These are phyloP conservation scores for Semnornis frantzii DNA, from an alignment of 2,113 vertebrate genomes.

Conservation along the genomic window DNA sequence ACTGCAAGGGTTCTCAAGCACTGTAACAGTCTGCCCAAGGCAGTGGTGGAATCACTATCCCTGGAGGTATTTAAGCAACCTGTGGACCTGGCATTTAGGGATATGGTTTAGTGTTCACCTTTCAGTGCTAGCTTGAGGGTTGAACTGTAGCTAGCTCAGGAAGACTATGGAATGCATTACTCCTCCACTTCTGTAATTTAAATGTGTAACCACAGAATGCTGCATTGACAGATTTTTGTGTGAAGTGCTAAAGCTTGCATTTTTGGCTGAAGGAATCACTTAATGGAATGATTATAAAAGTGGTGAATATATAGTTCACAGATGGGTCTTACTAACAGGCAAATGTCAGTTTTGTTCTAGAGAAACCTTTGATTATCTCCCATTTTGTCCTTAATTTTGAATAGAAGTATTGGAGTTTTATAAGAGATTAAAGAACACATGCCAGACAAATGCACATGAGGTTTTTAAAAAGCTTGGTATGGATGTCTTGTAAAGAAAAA, in stretches of 20 bases:
- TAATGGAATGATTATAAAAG: background rate
- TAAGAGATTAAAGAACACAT: background rate
- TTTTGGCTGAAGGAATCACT: background rate
- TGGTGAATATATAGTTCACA: background rate
- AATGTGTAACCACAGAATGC: background rate
- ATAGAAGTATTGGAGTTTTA: background rate
- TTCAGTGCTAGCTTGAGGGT: background rate
- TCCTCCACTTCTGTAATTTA: background rate
- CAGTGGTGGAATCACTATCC: no score
- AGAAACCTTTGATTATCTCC: background rate
- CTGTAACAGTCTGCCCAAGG: no score
- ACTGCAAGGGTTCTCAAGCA: no score
- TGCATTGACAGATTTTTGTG: background rate
- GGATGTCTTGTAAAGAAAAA: fast-evolving
- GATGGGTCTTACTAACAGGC: background rate
- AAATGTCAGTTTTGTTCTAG: background rate
- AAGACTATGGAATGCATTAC: background rate
- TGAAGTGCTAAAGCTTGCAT: background rate
- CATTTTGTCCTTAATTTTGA: background rate
- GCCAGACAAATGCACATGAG: background rate
- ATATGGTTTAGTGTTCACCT: no score
- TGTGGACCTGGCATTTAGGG: no score
- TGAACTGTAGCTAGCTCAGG: background rate
- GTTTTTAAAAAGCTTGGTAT: background rate
- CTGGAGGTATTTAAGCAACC: no score